These are phyloP conservation scores for Cacatua alba DNA, from an alignment of 2,113 vertebrate species.

Conservation along the genomic window DNA sequence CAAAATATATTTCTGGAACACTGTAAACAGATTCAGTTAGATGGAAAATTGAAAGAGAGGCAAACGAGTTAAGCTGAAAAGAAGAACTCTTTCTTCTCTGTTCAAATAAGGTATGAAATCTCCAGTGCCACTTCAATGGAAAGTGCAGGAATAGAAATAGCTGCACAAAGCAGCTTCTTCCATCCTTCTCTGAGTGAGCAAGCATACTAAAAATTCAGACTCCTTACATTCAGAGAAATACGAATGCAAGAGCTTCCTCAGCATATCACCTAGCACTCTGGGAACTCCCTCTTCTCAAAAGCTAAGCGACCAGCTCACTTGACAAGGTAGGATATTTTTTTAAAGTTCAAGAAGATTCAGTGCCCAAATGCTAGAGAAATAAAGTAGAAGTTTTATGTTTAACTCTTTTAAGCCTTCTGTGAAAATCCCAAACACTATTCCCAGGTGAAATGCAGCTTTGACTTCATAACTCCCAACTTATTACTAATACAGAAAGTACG, in stretches of 20 bases:
- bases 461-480: not conserved
- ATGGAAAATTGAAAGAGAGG: not conserved
- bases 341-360: not conserved
- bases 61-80: not conserved
- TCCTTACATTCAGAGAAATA: not conserved
- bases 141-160: not conserved
- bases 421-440: not conserved
- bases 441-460: not conserved
- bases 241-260: not conserved
- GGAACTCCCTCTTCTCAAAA: not conserved
- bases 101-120: not conserved
- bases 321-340: not conserved
- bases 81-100: not conserved
- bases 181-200: not conserved
- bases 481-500: not conserved
- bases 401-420: not conserved
- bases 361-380: not conserved
- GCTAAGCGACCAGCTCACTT: not conserved
- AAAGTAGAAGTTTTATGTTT: not conserved
- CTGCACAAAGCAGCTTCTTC: slow-evolving; percentile 1
- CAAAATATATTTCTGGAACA: not conserved
- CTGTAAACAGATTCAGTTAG: not conserved
- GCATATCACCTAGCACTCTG: not conserved
- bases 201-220: not conserved
- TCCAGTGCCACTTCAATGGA: not conserved